Evolutionary conservation across 2,888 invertebrate species (phyloP), one percentile per base, ranked within the genome.

Genomic region (Netelia fuscicornis): DNA sequence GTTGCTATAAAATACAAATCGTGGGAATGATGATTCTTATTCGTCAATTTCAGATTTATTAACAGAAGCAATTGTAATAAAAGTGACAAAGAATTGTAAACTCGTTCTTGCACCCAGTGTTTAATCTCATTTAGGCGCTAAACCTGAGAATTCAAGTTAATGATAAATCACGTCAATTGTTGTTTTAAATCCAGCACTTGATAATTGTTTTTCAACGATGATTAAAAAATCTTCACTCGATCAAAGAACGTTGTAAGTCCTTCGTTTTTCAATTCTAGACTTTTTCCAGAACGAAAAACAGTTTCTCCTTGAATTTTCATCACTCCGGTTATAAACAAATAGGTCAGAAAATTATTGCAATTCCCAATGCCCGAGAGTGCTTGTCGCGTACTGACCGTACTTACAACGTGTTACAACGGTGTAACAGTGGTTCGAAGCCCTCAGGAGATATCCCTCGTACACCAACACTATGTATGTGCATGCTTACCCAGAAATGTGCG

Each of bases 401-500:
- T 78, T 42, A 52, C 56, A 60, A 70, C 68, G 20, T 58, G 67
- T 81, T 54, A 62, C 71, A 82, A 64, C 76, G 68, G 78, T 81
- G 67, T 56, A 79, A 67, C 74, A 75, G 65, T 71, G 65, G 79
- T 81, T 76, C 83, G 77, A 78, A 77, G 83, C 86, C 86, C 86
- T 86, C 83, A 42, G 82, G 81, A 87, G 81, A 78, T 76, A 78
- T 84, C 86, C 85, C 87, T 86, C 86, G 64, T 37, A 67, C 17
- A 70, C 48, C 13, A 37, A 37, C 11, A 48, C 13, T 48, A 48
- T 48, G 13, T 48, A 48, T 48, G 13, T 48, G 20, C 13, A 25
- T 17, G 54, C 23, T 44, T 25, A 56, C 58, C 56, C 30, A 68
- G 20, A 68, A 76, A 42, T 54, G 42, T 58, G 67, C 17, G 56